Conservation (phyloP, 1,140 invertebrate genomes). For the Zaprionus vittiger region DNA sequence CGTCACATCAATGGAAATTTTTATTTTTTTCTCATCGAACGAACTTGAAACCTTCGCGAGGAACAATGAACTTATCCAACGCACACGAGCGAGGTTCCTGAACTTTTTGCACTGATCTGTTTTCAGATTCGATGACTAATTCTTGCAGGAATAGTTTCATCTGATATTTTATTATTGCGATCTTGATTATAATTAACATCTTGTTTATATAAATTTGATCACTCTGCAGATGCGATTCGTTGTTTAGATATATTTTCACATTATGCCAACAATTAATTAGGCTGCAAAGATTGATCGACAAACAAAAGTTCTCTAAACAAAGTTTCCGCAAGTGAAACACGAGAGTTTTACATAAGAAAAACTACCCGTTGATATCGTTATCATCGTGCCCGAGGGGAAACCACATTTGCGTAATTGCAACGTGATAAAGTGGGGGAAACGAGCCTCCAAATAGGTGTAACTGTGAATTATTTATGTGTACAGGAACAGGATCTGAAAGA, state of each 20-base stretch:
- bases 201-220: neutral
- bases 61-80: constrained; percentile 60
- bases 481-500: neutral
- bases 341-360: constrained; percentile 18
- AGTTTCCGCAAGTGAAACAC: constrained; percentile 1
- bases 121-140: constrained; percentile 20
- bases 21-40: constrained; percentile 16
- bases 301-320: neutral
- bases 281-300: neutral
- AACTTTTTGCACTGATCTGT: constrained; percentile 40
- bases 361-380: neutral
- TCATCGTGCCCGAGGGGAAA: neutral
- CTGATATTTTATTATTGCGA: neutral
- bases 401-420: constrained; percentile 1
- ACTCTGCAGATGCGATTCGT: neutral
- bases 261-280: neutral
- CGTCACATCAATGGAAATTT: constrained; percentile 58
- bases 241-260: neutral
- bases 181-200: neutral
- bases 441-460: neutral
- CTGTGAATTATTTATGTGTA: neutral
- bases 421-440: constrained; percentile 1
- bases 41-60: constrained; percentile 58
- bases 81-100: constrained; percentile 47
- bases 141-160: constrained; percentile 18